Percentiles rank a stretch among this genome's conserved stretches.
Conservation (phyloP, 2,797 vertebrate species). For the Phaenicophaeus curvirostris region DNA sequence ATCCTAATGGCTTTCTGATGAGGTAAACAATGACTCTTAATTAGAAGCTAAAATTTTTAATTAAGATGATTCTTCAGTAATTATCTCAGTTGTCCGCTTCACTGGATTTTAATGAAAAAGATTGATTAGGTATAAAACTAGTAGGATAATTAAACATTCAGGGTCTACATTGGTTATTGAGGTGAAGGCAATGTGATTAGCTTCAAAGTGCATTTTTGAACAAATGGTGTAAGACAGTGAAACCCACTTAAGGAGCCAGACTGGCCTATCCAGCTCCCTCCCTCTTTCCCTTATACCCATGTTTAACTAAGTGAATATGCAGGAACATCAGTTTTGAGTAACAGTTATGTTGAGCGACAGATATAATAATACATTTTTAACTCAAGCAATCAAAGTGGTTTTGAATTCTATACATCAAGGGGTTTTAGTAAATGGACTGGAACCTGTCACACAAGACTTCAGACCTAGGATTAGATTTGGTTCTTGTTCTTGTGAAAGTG, state of each 20-base stretch:
- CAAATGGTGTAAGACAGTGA: conserved; percentile 43
- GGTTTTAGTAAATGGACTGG: conserved; percentile 32
- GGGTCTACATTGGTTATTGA: conserved; percentile 76
- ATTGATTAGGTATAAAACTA: conserved; percentile 86
- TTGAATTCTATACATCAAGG: background rate
- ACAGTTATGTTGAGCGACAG: background rate
- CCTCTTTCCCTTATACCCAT: background rate
- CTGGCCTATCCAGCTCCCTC: background rate
- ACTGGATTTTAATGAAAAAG: conserved; percentile 86
- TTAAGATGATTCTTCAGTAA: conserved; percentile 91
- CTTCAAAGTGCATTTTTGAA: conserved; percentile 68
- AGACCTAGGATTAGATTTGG: background rate
- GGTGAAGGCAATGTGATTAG: conserved; percentile 84
- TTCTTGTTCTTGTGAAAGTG: background rate
- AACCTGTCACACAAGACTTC: conserved; percentile 38
- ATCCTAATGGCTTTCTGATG: conserved; percentile 85
- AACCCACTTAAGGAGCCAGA: background rate
- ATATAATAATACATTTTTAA: background rate
- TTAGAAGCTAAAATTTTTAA: conserved; percentile 91
- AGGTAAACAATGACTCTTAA: conserved; percentile 93
- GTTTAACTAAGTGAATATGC: background rate
- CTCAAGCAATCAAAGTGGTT: background rate
- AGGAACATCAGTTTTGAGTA: background rate
- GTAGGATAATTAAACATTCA: conserved; percentile 85
- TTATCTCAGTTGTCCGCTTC: conserved; percentile 89